A percentile compares a stretch with the other conserved stretches of the same genome.
Evolutionary conservation across 2,113 vertebrate genomes (phyloP).

Genomic region (Urocolius indicus): DNA sequence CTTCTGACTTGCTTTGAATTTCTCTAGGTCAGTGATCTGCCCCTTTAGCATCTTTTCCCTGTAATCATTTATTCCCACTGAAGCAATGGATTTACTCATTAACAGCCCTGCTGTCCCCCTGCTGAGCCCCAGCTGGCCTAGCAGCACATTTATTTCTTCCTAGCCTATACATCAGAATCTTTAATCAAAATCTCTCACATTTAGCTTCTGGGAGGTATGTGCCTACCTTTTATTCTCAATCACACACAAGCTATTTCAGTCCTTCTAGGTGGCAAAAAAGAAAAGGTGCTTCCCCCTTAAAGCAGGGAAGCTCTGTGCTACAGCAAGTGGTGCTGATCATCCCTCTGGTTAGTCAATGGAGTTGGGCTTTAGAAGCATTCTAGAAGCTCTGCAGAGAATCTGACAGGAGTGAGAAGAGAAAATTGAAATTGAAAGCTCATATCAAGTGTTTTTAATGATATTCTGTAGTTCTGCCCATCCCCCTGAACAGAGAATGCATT

Average conservation of each 20-base stretch:
- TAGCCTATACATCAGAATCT: background rate
- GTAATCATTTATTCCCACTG: slow-evolving; percentile 1
- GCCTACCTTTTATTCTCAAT: background rate
- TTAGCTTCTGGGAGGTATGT: background rate
- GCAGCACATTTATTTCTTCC: background rate
- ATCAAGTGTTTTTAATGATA: background rate
- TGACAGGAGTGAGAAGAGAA: background rate
- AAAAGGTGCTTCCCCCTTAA: background rate
- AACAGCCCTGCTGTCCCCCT: background rate
- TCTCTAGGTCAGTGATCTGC: background rate
- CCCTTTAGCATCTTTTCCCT: background rate
- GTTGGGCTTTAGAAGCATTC: background rate
- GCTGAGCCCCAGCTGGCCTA: background rate
- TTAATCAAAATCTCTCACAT: background rate
- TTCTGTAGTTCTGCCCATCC: too few relatives aligned
- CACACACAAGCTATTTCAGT: background rate
- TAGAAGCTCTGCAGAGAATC: background rate
- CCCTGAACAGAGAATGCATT: too few relatives aligned
- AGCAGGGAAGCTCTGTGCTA: background rate
- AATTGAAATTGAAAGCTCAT: background rate
- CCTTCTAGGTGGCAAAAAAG: background rate
- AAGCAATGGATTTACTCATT: slow-evolving; percentile 40
- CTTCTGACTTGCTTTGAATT: background rate
- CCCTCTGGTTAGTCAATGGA: background rate
- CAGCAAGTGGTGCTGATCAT: too few relatives aligned